phyloP scores from a whole-genome alignment of 2,113 vertebrate species.

The Rattus rattus region DNA sequence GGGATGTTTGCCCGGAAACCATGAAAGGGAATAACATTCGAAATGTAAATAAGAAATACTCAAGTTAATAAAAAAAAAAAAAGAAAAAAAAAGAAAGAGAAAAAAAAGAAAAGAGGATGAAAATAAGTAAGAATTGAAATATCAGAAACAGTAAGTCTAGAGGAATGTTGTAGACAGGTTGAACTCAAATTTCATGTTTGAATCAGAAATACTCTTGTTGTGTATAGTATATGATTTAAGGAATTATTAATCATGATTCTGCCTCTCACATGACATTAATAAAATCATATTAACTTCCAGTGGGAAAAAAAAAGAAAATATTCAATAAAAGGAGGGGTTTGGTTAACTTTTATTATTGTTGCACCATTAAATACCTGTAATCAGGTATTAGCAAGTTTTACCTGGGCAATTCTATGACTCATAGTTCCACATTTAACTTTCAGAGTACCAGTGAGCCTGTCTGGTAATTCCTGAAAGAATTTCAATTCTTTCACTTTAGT shows the following conservation, averaged over 20 bases:
- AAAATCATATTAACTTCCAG: background rate
- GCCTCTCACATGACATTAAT: background rate
- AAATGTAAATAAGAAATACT: no score
- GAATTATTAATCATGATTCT: background rate
- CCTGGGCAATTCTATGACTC: background rate
- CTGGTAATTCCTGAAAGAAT: background rate
- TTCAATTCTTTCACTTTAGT: slow-evolving; percentile 47
- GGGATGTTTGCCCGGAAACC: no score
- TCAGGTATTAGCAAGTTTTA: background rate
- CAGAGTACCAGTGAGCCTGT: background rate
- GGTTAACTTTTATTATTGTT: background rate
- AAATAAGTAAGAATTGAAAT: background rate
- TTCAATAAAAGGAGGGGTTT: no score
- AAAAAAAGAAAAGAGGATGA: background rate
- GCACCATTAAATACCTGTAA: background rate
- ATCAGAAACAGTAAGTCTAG: background rate
- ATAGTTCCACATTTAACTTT: slow-evolving; percentile 27
- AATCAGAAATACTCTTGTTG: background rate
- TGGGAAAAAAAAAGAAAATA: no score
- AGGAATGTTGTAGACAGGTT: background rate
- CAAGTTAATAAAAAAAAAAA: no score
- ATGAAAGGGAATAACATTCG: no score
- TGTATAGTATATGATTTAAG: background rate
- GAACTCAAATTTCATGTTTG: background rate
- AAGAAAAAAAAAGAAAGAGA: no score